A percentile compares a stretch with the other conserved stretches of the same genome.
Conservation (phyloP, 2,113 vertebrate species). For the Chunga burmeisteri region DNA sequence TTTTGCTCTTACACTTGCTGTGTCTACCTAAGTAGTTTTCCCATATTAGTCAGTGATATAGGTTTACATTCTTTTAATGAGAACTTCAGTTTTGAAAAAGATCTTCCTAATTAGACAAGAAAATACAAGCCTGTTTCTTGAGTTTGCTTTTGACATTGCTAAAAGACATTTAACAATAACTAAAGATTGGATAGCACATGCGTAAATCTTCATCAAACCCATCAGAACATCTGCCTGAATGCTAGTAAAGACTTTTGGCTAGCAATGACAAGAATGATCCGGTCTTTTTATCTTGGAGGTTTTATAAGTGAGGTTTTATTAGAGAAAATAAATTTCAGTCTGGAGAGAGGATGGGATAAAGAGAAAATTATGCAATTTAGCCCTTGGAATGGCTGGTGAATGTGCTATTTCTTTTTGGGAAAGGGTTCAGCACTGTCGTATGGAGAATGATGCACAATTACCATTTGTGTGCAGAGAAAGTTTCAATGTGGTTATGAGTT, state of each 20-base stretch:
- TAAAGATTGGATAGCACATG: neutral
- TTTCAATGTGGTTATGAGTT: neutral
- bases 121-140: neutral
- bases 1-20: neutral
- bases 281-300: neutral
- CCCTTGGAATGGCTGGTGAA: neutral
- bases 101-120: neutral
- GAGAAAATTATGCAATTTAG: neutral
- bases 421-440: neutral
- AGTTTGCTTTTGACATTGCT: neutral
- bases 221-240: neutral
- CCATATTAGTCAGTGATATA: accelerated
- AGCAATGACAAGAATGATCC: neutral
- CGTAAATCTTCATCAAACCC: neutral
- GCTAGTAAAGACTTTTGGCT: neutral
- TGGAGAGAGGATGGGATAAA: neutral
- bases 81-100: neutral
- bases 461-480: neutral
- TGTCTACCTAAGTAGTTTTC: neutral
- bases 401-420: neutral
- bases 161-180: neutral
- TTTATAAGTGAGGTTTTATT: neutral
- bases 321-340: neutral
- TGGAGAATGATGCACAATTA: neutral
- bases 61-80: neutral